Percentiles rank a stretch among this genome's conserved stretches.
Evolutionary conservation across 2,888 invertebrate species (phyloP).

Genomic region (Resseliella maxima): DNA sequence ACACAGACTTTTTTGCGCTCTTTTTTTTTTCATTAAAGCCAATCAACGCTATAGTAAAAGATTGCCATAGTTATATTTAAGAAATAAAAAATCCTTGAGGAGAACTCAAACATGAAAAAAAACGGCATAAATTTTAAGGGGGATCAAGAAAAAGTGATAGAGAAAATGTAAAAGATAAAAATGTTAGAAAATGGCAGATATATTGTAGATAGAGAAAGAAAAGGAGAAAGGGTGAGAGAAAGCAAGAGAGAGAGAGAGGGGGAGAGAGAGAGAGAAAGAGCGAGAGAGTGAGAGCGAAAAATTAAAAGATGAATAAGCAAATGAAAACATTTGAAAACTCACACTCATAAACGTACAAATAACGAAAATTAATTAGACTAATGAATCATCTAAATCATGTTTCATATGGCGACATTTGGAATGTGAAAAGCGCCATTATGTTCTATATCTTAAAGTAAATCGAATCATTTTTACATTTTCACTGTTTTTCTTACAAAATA

Average conservation of each 20-base stretch:
- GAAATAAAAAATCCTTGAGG: background rate
- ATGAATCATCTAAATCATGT: conserved; percentile 40
- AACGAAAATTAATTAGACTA: conserved; percentile 45
- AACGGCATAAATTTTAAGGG: background rate
- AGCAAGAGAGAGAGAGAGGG: too few species aligned
- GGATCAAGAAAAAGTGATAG: background rate
- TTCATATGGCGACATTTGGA: conserved; percentile 31
- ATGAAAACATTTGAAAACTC: conserved; percentile 33
- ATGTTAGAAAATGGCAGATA: too few species aligned
- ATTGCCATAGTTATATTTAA: conserved; percentile 12
- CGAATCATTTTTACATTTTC: conserved; percentile 26
- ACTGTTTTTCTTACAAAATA: background rate
- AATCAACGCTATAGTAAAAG: background rate
- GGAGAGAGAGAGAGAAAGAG: background rate
- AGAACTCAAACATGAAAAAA: background rate
- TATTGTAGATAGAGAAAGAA: background rate
- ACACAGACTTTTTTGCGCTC: background rate
- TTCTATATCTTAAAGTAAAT: background rate
- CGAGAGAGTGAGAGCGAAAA: background rate
- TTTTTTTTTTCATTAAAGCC: background rate
- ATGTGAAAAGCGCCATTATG: background rate
- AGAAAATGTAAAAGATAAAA: too few species aligned
- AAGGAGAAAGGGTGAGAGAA: too few species aligned
- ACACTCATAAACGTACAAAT: conserved; percentile 9
- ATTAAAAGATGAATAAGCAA: background rate